A percentile compares a stretch with the other conserved stretches of the same genome.
Conservation (phyloP, 2,113 vertebrate species). For the Cacatua alba region DNA sequence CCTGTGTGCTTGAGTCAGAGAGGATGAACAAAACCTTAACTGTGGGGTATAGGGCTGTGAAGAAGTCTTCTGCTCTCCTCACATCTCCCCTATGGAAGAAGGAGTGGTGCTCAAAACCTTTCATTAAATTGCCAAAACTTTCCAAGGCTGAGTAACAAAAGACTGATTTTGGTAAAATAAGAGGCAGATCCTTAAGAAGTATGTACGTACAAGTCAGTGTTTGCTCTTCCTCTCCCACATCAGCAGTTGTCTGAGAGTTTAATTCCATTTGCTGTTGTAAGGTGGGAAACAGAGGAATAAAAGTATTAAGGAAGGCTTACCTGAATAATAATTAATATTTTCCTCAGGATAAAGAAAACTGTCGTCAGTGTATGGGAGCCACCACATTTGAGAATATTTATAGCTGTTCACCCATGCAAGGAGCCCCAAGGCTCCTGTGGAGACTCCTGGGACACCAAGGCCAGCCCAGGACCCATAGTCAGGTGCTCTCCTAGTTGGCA, state of each 20-base stretch:
- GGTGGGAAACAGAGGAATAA: slow-evolving; percentile 30
- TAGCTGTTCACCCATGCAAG: neutral
- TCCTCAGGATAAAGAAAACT: neutral
- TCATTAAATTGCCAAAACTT: neutral
- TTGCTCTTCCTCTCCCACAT: slow-evolving; percentile 15
- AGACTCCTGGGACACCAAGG: neutral
- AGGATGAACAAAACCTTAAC: neutral
- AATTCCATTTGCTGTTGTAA: slow-evolving; percentile 22
- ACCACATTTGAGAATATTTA: neutral
- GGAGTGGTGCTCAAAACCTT: neutral
- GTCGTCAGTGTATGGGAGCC: neutral
- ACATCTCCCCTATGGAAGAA: neutral
- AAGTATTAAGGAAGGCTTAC: slow-evolving; percentile 6
- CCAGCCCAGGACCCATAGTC: rapidly evolving
- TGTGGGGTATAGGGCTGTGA: neutral
- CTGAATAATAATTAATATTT: neutral
- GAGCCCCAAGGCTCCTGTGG: neutral
- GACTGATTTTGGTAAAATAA: neutral
- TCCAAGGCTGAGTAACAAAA: neutral
- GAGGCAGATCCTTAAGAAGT: neutral
- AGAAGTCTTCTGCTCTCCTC: neutral
- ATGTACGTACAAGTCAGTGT: neutral
- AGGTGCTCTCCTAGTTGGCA: neutral
- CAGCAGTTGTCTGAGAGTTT: neutral
- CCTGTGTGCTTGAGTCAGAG: neutral